Base-by-base conservation (phyloP, 1,140 invertebrate species). In the Meloidogyne floridensis region DNA sequence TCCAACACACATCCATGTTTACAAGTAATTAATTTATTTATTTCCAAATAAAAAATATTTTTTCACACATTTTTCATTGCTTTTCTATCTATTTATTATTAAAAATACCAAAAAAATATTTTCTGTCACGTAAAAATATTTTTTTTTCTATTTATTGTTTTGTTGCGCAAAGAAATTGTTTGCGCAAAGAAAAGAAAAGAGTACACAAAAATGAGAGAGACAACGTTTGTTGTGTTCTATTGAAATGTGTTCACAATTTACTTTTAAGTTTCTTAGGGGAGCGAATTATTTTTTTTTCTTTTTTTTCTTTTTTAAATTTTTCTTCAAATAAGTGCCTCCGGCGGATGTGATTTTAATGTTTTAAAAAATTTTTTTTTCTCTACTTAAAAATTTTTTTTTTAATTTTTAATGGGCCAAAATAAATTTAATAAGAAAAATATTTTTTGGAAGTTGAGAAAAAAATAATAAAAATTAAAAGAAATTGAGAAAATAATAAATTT, bases 1-100 rank as follows among this genome's bases (percentile, higher is more conserved):
- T 59, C 86, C 5, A 71, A 84, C 13, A 72, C 80, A 53, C 80
- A 56, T 56, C 72, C 80, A 54, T 81, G 74, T n/a, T 72, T 79
- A 42, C 77, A 79, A 20, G 77, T 79, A 18, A 70, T 32, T 32
- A 32, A 32, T 15, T 15, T 15, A 3, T 15, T 59, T 59, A 65
- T n/a, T 65, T 59, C 15, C 4, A 59, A 13, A 13, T 20, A 20
- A 15, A 59, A 59, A 15, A 59, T 59, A 15, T 59, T 59, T 32
- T 32, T 59, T 59, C 56, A 15, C 56, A 13, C 13, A 59, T 15
- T 59, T 59, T 59, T 59, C 11, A 59, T 59, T 15, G 13, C 11
- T 59, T 15, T 54, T 54, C 11, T 15, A 15, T 59, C 15, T 59
- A 59, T 59, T 59, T 59, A n/a, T 65, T 65, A 6, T 59, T 15